These are phyloP conservation scores for Dolomedes plantarius DNA, from an alignment of 2,888 invertebrate species.

Conservation along the genomic window DNA sequence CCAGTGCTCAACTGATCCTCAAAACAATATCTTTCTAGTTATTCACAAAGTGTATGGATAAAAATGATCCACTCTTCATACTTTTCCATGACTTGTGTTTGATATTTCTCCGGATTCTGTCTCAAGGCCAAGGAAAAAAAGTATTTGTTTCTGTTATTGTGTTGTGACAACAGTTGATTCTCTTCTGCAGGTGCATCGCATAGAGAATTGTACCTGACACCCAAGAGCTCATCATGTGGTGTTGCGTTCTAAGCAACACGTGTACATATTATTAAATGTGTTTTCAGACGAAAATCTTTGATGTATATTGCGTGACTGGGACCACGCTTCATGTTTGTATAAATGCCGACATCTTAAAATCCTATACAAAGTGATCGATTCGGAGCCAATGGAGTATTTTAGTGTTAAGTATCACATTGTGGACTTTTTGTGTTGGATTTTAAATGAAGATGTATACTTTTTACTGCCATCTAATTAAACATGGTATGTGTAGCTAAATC, in stretches of 20 bases:
- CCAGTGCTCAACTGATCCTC: too few species aligned
- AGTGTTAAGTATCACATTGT: constrained; percentile 15
- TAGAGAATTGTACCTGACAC: constrained; percentile 12
- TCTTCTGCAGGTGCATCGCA: neutral
- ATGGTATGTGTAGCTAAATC: constrained; percentile 21
- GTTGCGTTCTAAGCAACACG: constrained; percentile 20
- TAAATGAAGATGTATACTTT: constrained; percentile 25
- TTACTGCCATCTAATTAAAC: constrained; percentile 19
- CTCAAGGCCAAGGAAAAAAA: too few species aligned
- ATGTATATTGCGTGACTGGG: constrained; percentile 21
- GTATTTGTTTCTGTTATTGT: too few species aligned
- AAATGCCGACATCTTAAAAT: neutral
- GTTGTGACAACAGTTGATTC: too few species aligned
- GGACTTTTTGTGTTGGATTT: constrained; percentile 12
- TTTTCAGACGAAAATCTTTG: neutral
- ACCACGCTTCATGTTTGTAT: constrained; percentile 16
- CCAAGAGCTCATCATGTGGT: constrained; percentile 5
- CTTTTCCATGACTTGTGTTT: too few species aligned
- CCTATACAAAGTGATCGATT: neutral
- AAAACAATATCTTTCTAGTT: too few species aligned
- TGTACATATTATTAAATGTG: constrained; percentile 18
- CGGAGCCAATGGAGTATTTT: neutral
- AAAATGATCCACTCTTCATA: too few species aligned
- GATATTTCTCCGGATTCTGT: too few species aligned
- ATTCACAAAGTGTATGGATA: too few species aligned